These are phyloP conservation scores for Phallusia fumigata DNA, from an alignment of 23 tunicate genomes.

Conservation along the genomic window DNA sequence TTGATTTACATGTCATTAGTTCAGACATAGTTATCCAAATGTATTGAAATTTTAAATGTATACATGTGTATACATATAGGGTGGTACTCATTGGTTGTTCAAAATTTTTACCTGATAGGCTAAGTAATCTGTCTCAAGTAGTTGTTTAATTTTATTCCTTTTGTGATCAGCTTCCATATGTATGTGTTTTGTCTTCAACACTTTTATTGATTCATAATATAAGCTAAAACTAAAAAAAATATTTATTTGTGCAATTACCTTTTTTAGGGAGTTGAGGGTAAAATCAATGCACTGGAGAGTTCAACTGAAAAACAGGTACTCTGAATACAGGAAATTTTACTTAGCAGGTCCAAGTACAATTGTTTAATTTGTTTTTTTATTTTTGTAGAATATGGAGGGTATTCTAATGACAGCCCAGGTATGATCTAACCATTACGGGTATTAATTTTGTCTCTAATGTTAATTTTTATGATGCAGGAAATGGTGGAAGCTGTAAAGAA, in stretches of 20 bases:
- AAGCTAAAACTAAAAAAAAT: too few species aligned
- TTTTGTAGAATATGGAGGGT: conserved; percentile 44
- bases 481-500: conserved; percentile 91
- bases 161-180: too few species aligned
- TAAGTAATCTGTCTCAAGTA: too few species aligned
- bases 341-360: background rate
- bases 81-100: background rate
- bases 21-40: too few species aligned
- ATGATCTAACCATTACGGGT: background rate
- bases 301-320: conserved; percentile 5
- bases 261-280: conserved; percentile 15
- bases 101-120: background rate
- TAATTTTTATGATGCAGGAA: conserved; percentile 22
- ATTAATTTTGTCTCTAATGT: background rate
- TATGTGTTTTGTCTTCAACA: too few species aligned
- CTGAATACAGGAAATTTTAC: background rate
- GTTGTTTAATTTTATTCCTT: too few species aligned
- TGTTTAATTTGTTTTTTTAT: background rate
- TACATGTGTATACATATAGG: too few species aligned
- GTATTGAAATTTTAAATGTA: too few species aligned
- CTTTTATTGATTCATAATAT: too few species aligned
- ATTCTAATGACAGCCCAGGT: conserved; percentile 44
- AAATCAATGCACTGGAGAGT: conserved; percentile 22
- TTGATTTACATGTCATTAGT: too few species aligned
- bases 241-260: too few species aligned